Evolutionary conservation across 2,888 invertebrate species (phyloP), one percentile per base, ranked within the genome.

Genomic region (Mesorhabditis belari): DNA sequence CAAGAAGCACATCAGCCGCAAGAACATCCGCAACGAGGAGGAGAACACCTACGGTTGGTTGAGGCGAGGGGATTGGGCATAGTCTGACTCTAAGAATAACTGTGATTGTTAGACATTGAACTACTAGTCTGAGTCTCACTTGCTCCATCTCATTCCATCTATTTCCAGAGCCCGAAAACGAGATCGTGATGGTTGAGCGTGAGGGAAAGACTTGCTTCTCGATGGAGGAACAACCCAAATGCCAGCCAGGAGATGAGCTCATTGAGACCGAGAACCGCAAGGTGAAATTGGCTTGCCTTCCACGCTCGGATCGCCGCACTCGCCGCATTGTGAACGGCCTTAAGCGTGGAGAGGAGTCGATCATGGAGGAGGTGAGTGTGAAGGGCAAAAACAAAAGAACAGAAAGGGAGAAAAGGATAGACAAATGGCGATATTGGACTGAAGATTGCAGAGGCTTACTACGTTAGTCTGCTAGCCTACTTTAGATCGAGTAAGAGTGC

Each of bases 181-280:
- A 64, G 60, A 77, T 72, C 54, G 60, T 64, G 25, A 63, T 75
- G 58, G 58, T 73, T 52, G 77, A 78, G 65, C 66, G 65, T 58
- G 58, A 70, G 49, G 63, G 75, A 68, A 63, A 71, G 44, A 54
- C 78, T 54, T 78, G 78, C 70, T 77, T 77, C 72, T 76, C 77
- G 23, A 35, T 65, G 12, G 63, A 68, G 60, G 72, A 74, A 55
- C 69, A 76, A 25, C 62, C 67, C 56, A 61, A 67, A 25, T 77
- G 77, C 65, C 74, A 60, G 28, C 61, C 60, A 44, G 54, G 61
- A 51, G 57, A n/a, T 25, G 57, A 62, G 24, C 24, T 53, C 4
- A 54, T 62, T 24, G 35, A 63, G 27, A 12, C 35, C 3, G 24
- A 6, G 12, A 57, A 61, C 19, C 57, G 59, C 52, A 65, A 69